Conservation (phyloP, 2,113 vertebrate genomes). For the Cyprinodon brontotheroides region DNA sequence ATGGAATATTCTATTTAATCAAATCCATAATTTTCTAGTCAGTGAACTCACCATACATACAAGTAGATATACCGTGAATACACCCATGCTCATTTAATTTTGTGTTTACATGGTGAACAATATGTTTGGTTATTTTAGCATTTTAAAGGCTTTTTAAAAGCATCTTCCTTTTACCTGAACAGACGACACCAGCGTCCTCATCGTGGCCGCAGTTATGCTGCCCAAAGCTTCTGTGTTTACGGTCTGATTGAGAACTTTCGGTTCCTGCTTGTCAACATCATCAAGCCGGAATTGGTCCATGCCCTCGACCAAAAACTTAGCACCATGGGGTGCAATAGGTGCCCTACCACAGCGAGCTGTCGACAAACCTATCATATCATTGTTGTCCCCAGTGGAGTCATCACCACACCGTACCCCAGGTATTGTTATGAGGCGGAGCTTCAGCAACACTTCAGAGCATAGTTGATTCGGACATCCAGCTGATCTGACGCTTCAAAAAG, state of each 20-base stretch:
- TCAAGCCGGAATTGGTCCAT: neutral
- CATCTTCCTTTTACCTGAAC: neutral
- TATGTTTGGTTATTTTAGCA: neutral
- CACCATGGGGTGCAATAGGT: neutral
- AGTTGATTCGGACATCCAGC: neutral
- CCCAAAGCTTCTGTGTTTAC: neutral
- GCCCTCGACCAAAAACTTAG: neutral
- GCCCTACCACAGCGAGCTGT: neutral
- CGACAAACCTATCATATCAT: neutral
- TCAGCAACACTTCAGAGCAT: neutral
- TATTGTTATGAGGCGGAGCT: neutral
- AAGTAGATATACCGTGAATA: no score
- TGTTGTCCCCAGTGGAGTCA: neutral
- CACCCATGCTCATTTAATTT: no score
- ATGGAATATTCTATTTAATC: no score
- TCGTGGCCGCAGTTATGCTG: neutral
- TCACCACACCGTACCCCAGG: neutral
- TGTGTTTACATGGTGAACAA: neutral
- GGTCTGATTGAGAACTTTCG: neutral
- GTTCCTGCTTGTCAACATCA: neutral
- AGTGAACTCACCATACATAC: no score
- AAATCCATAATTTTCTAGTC: no score
- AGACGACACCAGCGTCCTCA: constrained; percentile 2
- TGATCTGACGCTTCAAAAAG: neutral
- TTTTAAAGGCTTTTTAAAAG: neutral